Base-by-base conservation (phyloP, 2,797 vertebrate genomes). In the Phrynocephalus forsythii region DNA sequence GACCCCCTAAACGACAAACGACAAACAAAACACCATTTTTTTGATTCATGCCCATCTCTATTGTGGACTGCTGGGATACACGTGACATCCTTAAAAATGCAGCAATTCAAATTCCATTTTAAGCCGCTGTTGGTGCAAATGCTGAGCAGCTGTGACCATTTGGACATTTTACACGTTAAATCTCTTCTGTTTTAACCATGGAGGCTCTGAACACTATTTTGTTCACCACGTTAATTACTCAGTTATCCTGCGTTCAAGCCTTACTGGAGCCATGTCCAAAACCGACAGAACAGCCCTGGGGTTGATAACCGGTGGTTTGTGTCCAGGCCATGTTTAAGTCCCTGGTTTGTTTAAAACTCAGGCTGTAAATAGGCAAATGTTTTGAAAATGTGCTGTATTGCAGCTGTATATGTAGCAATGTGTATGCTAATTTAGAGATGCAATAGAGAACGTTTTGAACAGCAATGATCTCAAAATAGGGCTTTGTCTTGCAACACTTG, bases 401-500 rank as follows among this genome's bases (percentile, higher is more conserved):
- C 60, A 66, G 15, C n/a, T 76, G 69, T 26, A 68, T 11, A 52
- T n/a, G 18, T 33, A 6, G 3, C 48, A 18, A 86, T 80, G 15
- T 24, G 60, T 48, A 5, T 91, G 83, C 67, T 90, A 88, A 48
- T 93, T 89, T 86, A 56, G 80, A 85, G 72, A 3, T 87, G 22
- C 60, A 63, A 50, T 84, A 90, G 75, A 84, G 77, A 91, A 91
- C 85, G 68, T 84, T 84, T 13, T 92, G 33, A 5, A 0, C 86
- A 77, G 91, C n/a, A 86, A 0, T 87, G 30, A 44, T 83, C 48
- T 20, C 86, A 63, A 89, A 92, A 63, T 18, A 48, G 79, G 91
- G 77, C 18, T 94, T 88, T 90, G 85, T 82, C 82, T 91, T 91
- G 76, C 48, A 50, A 0, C 84, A 92, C 75, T 92, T 15, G 90